Percentiles rank a stretch among this genome's conserved stretches.
Conservation (phyloP, 2,888 invertebrate species). For the Agrilus mali region DNA sequence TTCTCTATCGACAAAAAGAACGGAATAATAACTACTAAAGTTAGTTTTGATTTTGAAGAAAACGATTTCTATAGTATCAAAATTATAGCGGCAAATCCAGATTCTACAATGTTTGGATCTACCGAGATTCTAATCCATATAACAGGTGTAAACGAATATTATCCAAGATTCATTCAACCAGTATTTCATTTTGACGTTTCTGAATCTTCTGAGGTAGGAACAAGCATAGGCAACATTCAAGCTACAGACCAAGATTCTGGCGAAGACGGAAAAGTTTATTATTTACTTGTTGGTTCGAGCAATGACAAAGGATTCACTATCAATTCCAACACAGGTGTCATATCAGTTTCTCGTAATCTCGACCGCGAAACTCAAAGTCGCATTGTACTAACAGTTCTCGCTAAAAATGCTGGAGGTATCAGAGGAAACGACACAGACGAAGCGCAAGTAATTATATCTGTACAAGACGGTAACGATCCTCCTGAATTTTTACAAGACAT, state of each 20-base stretch:
- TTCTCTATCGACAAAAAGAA: conserved; percentile 68
- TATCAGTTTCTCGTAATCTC: conserved; percentile 67
- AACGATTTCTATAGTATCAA: conserved; percentile 59
- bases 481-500: conserved; percentile 74
- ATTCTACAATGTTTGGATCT: conserved; percentile 64
- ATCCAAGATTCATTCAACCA: conserved; percentile 76
- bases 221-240: conserved; percentile 72
- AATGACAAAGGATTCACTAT: conserved; percentile 85
- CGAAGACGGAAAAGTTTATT: conserved; percentile 77
- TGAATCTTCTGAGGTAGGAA: conserved; percentile 78
- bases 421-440: conserved; percentile 91
- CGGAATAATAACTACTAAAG: conserved; percentile 63
- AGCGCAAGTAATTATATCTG: conserved; percentile 84
- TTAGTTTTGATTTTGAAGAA: conserved; percentile 80
- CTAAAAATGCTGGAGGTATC: conserved; percentile 89
- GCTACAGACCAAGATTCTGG: conserved; percentile 85
- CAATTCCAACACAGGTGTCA: conserved; percentile 69
- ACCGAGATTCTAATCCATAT: conserved; percentile 63
- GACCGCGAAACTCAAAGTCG: conserved; percentile 83
- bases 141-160: conserved; percentile 79
- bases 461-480: conserved; percentile 94
- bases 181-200: conserved; percentile 89
- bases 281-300: conserved; percentile 85
- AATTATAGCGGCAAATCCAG: conserved; percentile 77
- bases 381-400: conserved; percentile 81